A percentile compares a stretch with the other conserved stretches of the same genome.
These are phyloP conservation scores for Dicranocentrus wangi DNA, from an alignment of 2,888 invertebrate genomes.

Conservation along the genomic window DNA sequence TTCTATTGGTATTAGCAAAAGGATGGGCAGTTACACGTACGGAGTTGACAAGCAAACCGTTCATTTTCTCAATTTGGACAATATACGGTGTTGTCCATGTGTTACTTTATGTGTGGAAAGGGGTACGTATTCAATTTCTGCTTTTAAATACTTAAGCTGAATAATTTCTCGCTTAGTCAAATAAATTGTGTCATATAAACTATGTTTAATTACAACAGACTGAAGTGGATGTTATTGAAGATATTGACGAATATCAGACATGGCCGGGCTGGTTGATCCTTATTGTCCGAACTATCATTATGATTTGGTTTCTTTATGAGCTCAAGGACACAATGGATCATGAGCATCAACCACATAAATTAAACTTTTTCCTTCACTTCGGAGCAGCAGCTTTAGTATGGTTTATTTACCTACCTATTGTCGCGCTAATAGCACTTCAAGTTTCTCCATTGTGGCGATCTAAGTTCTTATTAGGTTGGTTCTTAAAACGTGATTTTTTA, in stretches of 20 bases:
- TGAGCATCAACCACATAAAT: slow-evolving; percentile 86
- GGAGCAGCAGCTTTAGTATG: slow-evolving; percentile 98
- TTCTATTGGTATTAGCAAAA: slow-evolving; percentile 92
- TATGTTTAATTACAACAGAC: slow-evolving; percentile 79
- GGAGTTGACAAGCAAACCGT: slow-evolving; percentile 89
- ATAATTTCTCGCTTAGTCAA: background rate
- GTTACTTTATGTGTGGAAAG: slow-evolving; percentile 95
- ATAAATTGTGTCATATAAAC: background rate
- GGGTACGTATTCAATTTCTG: too few species aligned
- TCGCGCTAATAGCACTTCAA: slow-evolving; percentile 93
- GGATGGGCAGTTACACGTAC: slow-evolving; percentile 81
- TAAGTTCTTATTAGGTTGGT: slow-evolving; percentile 89
- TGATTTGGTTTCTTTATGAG: slow-evolving; percentile 89
- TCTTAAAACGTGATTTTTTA: background rate
- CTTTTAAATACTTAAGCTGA: background rate
- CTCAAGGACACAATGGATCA: slow-evolving; percentile 76
- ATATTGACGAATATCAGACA: slow-evolving; percentile 97
- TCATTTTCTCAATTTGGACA: slow-evolving; percentile 91
- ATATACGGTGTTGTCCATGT: slow-evolving; percentile 93
- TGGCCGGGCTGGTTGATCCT: slow-evolving; percentile 98
- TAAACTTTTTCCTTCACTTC: slow-evolving; percentile 95
- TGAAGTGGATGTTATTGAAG: slow-evolving; percentile 95
- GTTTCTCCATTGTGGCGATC: slow-evolving; percentile 96
- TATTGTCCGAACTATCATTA: slow-evolving; percentile 87
- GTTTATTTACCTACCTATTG: slow-evolving; percentile 97